Evolutionary conservation across 2,888 invertebrate genomes (phyloP).

Genomic region (Linyphia triangularis): DNA sequence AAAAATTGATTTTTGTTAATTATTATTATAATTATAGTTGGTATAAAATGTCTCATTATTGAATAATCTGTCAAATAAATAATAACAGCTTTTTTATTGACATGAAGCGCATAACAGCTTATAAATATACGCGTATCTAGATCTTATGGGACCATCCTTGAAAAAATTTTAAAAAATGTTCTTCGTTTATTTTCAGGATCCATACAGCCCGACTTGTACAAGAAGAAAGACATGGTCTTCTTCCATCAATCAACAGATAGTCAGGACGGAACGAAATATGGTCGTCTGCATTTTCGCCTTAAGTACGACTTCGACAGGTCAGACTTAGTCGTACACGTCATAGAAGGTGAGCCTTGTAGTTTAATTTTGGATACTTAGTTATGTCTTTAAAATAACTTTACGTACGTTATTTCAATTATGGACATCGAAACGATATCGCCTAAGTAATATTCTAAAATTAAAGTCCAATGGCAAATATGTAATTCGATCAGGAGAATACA

Average conservation of each 20-base stretch:
- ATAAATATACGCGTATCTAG: background rate
- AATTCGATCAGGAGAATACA: no score
- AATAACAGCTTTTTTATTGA: no score
- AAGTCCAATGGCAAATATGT: no score
- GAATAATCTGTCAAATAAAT: no score
- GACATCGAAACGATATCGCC: no score
- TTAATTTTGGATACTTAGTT: background rate
- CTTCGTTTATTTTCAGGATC: constrained; percentile 82
- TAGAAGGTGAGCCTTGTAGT: constrained; percentile 85
- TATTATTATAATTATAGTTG: no score
- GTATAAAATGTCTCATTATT: no score
- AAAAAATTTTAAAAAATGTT: background rate
- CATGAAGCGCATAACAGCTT: no score
- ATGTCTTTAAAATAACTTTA: no score
- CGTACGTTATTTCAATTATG: no score
- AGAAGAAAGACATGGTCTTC: constrained; percentile 81
- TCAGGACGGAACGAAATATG: constrained; percentile 86
- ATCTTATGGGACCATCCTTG: background rate
- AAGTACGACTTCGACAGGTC: constrained; percentile 94
- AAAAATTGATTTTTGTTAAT: no score
- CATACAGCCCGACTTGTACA: constrained; percentile 92
- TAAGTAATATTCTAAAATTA: no score
- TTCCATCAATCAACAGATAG: constrained; percentile 85
- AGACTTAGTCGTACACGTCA: constrained; percentile 93
- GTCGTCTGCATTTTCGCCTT: constrained; percentile 89